These are phyloP conservation scores for Rhabdornis inornatus DNA, from an alignment of 2,113 vertebrate species.

Conservation along the genomic window DNA sequence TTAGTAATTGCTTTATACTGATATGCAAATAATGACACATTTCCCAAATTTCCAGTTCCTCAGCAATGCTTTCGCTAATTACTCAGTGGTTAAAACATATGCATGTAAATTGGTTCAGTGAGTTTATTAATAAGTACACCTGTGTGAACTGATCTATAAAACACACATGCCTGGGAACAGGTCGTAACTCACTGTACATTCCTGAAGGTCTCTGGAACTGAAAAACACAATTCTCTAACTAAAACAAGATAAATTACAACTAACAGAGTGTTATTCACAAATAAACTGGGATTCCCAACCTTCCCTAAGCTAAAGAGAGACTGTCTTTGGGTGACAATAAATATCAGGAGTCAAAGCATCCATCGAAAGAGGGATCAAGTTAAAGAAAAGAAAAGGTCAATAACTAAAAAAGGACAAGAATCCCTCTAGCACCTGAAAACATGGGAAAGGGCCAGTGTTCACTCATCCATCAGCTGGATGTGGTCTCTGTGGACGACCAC, in stretches of 20 bases:
- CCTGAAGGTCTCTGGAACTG: neutral
- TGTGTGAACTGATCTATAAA: conserved; percentile 39
- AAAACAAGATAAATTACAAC: neutral
- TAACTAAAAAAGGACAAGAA: neutral
- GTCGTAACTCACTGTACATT: neutral
- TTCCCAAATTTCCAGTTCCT: conserved; percentile 67
- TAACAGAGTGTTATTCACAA: neutral
- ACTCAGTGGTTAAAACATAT: conserved; percentile 18
- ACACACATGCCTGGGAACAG: neutral
- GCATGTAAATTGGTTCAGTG: conserved; percentile 55
- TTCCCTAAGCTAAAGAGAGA: neutral
- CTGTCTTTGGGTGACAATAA: neutral
- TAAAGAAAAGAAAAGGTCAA: neutral
- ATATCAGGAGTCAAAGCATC: neutral
- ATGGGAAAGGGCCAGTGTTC: neutral
- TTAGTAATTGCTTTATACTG: conserved; percentile 67
- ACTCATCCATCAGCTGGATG: neutral
- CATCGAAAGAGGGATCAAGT: neutral
- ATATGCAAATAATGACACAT: conserved; percentile 70
- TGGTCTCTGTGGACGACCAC: neutral
- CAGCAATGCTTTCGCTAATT: conserved; percentile 47
- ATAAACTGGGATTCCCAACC: neutral
- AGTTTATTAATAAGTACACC: conserved; percentile 54
- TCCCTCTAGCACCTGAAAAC: neutral
- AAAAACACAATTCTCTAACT: neutral